phyloP scores from a whole-genome alignment of 2,888 invertebrate genomes.

The Amphipoea oculea region DNA sequence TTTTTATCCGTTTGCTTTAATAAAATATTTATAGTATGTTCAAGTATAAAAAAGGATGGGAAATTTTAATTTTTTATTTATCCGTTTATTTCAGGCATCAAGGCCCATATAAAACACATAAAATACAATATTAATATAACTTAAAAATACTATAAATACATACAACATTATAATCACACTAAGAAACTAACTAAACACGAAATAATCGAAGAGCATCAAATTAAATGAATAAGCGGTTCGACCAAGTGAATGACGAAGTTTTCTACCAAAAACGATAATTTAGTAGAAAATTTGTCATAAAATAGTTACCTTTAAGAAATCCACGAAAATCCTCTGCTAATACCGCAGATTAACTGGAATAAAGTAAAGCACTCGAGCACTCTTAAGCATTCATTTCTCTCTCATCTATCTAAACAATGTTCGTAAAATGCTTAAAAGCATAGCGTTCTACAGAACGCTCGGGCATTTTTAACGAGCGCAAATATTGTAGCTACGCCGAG shows the following conservation, averaged over 20 bases:
- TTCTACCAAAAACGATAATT: not conserved
- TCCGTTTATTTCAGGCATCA: no score
- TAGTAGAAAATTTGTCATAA: not conserved
- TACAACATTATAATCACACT: no score
- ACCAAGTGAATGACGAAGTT: conserved; percentile 18
- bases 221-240: conserved; percentile 69
- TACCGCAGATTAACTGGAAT: conserved; percentile 2
- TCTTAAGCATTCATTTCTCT: conserved; percentile 61
- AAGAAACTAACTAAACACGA: no score
- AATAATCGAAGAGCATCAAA: not conserved
- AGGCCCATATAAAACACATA: no score
- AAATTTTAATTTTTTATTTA: no score
- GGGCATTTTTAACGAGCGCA: conserved; percentile 71
- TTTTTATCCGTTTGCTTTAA: no score
- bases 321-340: not conserved
- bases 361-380: conserved; percentile 46
- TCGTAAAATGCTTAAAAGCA: conserved; percentile 55
- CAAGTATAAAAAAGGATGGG: not conserved
- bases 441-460: conserved; percentile 45
- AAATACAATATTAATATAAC: no score
- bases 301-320: not conserved
- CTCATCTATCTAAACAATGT: conserved; percentile 55
- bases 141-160: no score
- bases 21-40: no score
- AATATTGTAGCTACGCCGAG: conserved; percentile 68